phyloP scores from a whole-genome alignment of 2,113 vertebrate genomes.

The Perognathus longimembris region DNA sequence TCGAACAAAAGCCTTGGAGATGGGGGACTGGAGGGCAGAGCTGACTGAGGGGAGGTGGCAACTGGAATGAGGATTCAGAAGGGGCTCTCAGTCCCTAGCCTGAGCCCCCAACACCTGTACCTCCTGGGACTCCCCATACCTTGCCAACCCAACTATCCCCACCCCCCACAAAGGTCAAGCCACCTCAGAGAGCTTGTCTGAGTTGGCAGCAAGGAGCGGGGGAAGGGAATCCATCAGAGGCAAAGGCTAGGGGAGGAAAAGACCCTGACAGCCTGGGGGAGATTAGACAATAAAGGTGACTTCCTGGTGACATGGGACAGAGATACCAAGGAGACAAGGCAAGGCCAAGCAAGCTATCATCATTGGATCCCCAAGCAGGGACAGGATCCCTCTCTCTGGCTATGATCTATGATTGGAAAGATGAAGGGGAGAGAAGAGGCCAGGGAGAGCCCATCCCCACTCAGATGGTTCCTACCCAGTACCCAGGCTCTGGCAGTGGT shows the following conservation, averaged over 20 bases:
- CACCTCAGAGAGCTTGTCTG: not conserved
- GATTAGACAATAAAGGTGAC: not conserved
- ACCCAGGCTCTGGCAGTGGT: not conserved
- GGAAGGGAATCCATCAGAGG: fast-evolving
- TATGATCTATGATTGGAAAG: not conserved
- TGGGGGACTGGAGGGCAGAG: not conserved
- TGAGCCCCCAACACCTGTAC: not conserved
- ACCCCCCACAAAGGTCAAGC: not conserved
- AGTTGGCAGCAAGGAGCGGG: not conserved
- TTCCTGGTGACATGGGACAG: not conserved
- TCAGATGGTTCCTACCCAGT: not conserved
- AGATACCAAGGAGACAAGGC: not conserved
- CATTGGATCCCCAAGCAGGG: not conserved
- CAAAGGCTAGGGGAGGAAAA: not conserved
- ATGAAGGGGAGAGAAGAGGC: not conserved
- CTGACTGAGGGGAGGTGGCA: not conserved
- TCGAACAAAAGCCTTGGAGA: not conserved
- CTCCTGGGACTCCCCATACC: not conserved
- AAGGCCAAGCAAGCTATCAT: not conserved
- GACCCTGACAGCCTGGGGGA: not conserved
- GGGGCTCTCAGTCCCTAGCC: not conserved
- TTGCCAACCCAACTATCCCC: not conserved
- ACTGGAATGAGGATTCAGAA: not conserved
- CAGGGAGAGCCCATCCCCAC: not conserved
- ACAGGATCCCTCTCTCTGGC: not conserved